Evolutionary conservation across 2,797 vertebrate species (phyloP).

Genomic region (Limnodromus scolopaceus): DNA sequence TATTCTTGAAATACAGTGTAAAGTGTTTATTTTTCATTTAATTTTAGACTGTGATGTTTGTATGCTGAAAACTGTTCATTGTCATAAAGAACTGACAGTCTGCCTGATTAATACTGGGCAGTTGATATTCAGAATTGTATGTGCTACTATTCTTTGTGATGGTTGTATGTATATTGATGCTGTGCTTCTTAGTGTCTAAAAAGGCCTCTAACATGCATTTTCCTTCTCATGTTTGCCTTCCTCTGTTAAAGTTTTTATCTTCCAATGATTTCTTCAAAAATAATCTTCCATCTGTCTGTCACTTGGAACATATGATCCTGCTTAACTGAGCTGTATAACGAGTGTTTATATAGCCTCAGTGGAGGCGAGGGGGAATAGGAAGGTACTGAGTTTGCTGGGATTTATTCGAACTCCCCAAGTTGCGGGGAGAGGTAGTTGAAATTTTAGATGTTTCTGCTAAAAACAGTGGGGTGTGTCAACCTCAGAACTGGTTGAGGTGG

Average conservation of each 20-base stretch:
- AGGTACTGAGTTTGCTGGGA: neutral
- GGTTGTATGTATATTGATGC: neutral
- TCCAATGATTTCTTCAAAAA: constrained; percentile 29
- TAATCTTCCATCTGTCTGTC: constrained; percentile 61
- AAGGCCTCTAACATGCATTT: neutral
- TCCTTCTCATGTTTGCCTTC: constrained; percentile 9
- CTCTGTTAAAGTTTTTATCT: constrained; percentile 39
- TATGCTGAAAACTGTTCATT: neutral
- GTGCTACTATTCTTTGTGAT: neutral
- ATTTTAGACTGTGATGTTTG: neutral
- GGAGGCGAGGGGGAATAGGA: constrained; percentile 9
- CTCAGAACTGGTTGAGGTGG: neutral
- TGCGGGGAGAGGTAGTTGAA: neutral
- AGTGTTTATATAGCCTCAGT: constrained; percentile 24
- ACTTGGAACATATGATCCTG: constrained; percentile 52
- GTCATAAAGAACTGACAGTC: neutral
- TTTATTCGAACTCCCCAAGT: neutral
- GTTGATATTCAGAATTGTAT: neutral
- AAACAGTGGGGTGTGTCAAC: neutral
- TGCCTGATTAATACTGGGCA: neutral
- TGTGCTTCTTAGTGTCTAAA: neutral
- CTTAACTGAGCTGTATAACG: constrained; percentile 18
- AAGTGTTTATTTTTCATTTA: neutral
- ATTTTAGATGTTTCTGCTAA: neutral
- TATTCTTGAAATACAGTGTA: neutral